These are phyloP conservation scores for Micrasema longulum DNA, from an alignment of 1,140 invertebrate genomes.

Conservation along the genomic window DNA sequence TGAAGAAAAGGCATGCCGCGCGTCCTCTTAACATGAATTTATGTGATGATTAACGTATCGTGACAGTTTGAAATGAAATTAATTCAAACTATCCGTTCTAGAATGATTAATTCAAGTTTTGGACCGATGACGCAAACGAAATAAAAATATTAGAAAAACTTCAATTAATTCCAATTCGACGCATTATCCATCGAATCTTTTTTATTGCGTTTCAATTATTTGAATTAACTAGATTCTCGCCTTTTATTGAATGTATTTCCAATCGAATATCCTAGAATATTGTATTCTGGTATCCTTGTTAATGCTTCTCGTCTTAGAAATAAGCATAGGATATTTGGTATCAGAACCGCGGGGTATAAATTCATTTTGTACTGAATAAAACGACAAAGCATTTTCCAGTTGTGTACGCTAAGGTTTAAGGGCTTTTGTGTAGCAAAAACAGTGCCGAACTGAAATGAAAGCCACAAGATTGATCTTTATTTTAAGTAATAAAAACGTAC, in stretches of 20 bases:
- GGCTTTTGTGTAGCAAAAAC: too few relatives aligned
- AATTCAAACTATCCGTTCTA: too few relatives aligned
- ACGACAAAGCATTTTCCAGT: constrained; percentile 32
- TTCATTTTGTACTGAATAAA: constrained; percentile 13
- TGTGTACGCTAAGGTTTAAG: too few relatives aligned
- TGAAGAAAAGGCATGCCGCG: too few relatives aligned
- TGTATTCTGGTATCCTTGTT: constrained; percentile 16
- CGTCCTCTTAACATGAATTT: too few relatives aligned
- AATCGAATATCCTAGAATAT: constrained; percentile 35
- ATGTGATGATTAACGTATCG: too few relatives aligned
- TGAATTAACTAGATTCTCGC: constrained; percentile 33
- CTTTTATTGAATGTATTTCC: constrained; percentile 16
- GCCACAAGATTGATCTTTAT: too few relatives aligned
- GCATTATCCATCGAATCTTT: constrained; percentile 13
- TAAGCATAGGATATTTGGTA: constrained; percentile 19
- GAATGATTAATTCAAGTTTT: constrained; percentile 21
- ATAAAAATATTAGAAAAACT: constrained; percentile 34
- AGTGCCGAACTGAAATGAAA: too few relatives aligned
- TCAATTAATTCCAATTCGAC: constrained; percentile 38
- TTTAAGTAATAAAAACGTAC: too few relatives aligned
- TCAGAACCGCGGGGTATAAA: constrained; percentile 30
- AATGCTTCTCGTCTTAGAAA: neutral
- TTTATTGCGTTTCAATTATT: constrained; percentile 27
- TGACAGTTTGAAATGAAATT: too few relatives aligned
- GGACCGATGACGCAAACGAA: constrained; percentile 5